Base-by-base conservation (phyloP, 2,797 vertebrate species). In the Sciaenops ocellatus region DNA sequence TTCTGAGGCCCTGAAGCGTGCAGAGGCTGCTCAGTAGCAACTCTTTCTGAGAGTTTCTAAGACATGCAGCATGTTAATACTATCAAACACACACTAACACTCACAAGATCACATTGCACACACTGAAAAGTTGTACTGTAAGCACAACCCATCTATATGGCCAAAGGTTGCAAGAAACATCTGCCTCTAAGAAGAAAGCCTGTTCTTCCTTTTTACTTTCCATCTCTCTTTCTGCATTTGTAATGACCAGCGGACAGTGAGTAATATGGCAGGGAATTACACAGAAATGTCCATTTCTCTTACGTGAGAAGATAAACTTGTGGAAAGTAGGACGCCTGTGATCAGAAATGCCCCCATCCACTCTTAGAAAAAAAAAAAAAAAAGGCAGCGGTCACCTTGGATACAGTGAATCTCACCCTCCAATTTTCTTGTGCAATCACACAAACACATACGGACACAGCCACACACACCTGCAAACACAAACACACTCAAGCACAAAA, bases 311-410 rank as follows among this genome's bases (percentile, higher is more conserved):
- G 79, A 82, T 73, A 85, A 86, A 89, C 73, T 80, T 73, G 61
- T 42, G 42, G 75, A 93, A 94, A 93, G 89, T 93, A 90, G 90
- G 87, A 82, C 91, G 60, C 30, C 52, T 51, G 75, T 59, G 79
- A 90, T 87, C 76, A 79, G 63, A 80, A 83, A 78, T 77, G 69
- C 76, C 79, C 78, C 78, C 57, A 69, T 78, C 77, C 55, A 50
- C 84, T 84, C 72, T 51, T 24, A 78, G 59, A 57, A 69, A 9
- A 60, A 54, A 57, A 57, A 41, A 52, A 56, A 72, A 51, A 48
- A 60, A 9, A 63, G 54, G 44, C 22, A 64, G 62, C 59, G 52
- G 80, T 91, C 90, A 92, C 89, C 86, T 89, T 90, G 90, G 83
- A 89, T 89, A 85, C 83, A 71, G 63, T 7, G 10, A 83, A 74